Evolutionary conservation across 2,888 invertebrate species (phyloP).

Genomic region (Germaria angustata): DNA sequence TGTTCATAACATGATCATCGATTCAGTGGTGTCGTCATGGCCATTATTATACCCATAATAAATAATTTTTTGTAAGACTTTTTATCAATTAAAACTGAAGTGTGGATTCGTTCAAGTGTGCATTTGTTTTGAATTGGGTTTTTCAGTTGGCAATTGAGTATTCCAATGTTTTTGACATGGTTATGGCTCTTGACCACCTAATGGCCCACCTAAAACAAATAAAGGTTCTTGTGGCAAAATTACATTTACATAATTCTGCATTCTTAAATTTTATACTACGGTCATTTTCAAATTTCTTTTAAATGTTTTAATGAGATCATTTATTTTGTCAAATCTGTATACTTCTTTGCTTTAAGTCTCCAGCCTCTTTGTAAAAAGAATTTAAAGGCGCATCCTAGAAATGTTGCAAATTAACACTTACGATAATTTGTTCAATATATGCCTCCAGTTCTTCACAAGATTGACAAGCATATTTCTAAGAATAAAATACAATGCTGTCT

Average conservation of each 20-base stretch:
- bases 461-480: slow-evolving; percentile 50
- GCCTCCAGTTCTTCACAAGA: slow-evolving; percentile 50
- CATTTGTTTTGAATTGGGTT: slow-evolving; percentile 21
- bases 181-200: slow-evolving; percentile 16
- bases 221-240: no score
- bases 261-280: no score
- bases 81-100: slow-evolving; percentile 45
- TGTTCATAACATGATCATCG: slow-evolving; percentile 7
- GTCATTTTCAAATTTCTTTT: no score
- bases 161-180: slow-evolving; percentile 21
- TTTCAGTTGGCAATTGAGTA: background rate
- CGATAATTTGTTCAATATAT: slow-evolving; percentile 45
- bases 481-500: background rate
- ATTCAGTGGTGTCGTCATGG: slow-evolving; percentile 9
- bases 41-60: slow-evolving; percentile 3
- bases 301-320: no score
- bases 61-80: background rate
- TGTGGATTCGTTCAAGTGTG: slow-evolving; percentile 20
- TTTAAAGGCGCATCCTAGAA: slow-evolving; percentile 16
- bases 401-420: slow-evolving; percentile 53
- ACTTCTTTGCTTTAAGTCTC: background rate
- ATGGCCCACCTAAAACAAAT: slow-evolving; percentile 1
- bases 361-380: background rate
- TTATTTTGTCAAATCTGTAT: no score
- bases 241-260: no score